Evolutionary conservation across 2,113 vertebrate genomes (phyloP).

Genomic region (Emydocephalus ijimae): DNA sequence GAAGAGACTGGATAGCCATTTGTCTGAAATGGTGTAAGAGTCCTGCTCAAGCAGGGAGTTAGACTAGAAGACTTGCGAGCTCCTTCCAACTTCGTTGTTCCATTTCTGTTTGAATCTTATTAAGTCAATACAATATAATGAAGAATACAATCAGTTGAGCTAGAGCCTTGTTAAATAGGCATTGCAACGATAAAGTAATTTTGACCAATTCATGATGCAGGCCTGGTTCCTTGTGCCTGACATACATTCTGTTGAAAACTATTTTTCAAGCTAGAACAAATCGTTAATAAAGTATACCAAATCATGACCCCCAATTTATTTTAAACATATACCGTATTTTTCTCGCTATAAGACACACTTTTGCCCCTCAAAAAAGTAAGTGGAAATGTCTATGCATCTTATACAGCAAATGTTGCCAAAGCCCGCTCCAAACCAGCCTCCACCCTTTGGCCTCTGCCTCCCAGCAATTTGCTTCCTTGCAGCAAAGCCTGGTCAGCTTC

Average conservation of each 20-base stretch:
- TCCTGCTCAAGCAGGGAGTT: background rate
- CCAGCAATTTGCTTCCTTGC: too few species aligned
- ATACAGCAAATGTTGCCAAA: too few species aligned
- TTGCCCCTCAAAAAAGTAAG: too few species aligned
- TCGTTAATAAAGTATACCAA: background rate
- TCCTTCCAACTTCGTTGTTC: background rate
- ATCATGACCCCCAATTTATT: background rate
- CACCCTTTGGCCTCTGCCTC: too few species aligned
- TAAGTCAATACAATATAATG: background rate
- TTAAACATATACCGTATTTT: background rate
- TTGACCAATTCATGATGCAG: background rate
- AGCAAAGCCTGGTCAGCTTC: too few species aligned
- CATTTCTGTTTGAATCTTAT: background rate
- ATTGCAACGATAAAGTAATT: background rate
- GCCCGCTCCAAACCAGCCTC: too few species aligned
- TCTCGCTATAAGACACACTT: too few species aligned
- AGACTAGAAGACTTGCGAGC: background rate
- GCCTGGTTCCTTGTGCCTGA: background rate
- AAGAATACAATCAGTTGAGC: background rate
- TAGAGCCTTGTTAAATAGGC: background rate
- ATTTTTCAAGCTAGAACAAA: background rate
- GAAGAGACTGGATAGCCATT: background rate
- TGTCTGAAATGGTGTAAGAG: background rate
- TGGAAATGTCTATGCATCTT: too few species aligned
- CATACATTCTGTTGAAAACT: background rate